Conservation (phyloP, 2,113 vertebrate species). For the Cygnus atratus region DNA sequence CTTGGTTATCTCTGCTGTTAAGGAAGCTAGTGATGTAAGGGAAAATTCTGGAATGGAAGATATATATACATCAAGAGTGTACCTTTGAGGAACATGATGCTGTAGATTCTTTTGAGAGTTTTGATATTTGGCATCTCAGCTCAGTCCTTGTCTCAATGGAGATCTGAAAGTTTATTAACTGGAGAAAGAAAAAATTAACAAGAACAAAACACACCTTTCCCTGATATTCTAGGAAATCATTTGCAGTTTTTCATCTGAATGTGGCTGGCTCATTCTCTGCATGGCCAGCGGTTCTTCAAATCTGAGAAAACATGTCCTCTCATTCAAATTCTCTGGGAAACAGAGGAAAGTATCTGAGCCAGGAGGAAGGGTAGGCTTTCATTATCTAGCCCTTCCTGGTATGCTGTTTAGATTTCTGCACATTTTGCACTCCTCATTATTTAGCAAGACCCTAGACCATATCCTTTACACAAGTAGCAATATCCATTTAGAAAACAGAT, state of each 20-base stretch:
- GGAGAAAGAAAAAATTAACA: not conserved
- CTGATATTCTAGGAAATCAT: not conserved
- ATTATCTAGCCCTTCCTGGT: not conserved
- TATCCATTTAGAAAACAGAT: conserved; percentile 18
- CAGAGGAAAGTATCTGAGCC: not conserved
- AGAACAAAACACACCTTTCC: not conserved
- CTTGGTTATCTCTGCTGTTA: conserved; percentile 5
- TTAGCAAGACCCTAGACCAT: not conserved
- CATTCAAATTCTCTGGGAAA: not conserved
- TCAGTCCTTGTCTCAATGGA: not conserved
- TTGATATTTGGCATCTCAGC: not conserved
- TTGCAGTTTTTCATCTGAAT: not conserved
- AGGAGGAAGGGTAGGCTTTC: not conserved
- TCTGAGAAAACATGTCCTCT: not conserved
- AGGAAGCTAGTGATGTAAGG: conserved; percentile 3
- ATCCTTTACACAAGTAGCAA: conserved; percentile 24
- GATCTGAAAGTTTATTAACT: not conserved
- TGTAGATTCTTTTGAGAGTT: conserved; percentile 7
- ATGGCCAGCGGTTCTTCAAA: not conserved
- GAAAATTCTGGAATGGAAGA: conserved; percentile 14
- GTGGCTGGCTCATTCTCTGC: not conserved
- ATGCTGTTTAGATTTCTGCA: not conserved
- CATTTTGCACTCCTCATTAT: not conserved
- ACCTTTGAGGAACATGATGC: not conserved
- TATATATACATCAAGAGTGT: not conserved